These are phyloP conservation scores for Sarcophaga variegata DNA, from an alignment of 2,888 invertebrate genomes.

Conservation along the genomic window DNA sequence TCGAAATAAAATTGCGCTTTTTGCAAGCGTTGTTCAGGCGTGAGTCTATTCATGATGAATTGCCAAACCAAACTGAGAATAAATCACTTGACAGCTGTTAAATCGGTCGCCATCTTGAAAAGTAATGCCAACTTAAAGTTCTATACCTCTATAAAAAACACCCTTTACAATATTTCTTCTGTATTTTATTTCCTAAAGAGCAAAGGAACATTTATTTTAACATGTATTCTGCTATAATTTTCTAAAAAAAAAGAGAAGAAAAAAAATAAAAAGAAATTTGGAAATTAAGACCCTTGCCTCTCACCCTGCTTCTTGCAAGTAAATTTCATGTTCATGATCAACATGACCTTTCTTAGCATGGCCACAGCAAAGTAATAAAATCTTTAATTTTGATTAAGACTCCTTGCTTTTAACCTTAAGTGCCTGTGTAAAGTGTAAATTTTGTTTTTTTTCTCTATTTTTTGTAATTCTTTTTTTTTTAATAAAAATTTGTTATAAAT, in stretches of 20 bases:
- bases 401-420: conserved; percentile 24
- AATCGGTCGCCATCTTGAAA: too few relatives aligned
- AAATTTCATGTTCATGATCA: too few relatives aligned
- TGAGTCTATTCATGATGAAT: too few relatives aligned
- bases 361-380: conserved; percentile 14
- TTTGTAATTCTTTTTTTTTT: background rate
- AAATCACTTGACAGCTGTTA: too few relatives aligned
- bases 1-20: too few relatives aligned
- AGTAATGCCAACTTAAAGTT: too few relatives aligned
- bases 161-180: background rate
- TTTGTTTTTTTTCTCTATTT: background rate
- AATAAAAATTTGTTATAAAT: background rate
- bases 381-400: conserved; percentile 24
- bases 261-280: background rate
- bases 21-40: too few relatives aligned
- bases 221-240: background rate
- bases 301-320: too few relatives aligned
- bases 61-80: too few relatives aligned
- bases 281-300: background rate
- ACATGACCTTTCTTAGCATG: too few relatives aligned
- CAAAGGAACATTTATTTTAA: too few relatives aligned
- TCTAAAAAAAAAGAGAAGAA: background rate
- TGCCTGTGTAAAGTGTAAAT: background rate
- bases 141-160: too few relatives aligned
- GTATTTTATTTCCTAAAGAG: background rate